These are phyloP conservation scores for Sericinus montela DNA, from an alignment of 2,888 invertebrate species.

Conservation along the genomic window DNA sequence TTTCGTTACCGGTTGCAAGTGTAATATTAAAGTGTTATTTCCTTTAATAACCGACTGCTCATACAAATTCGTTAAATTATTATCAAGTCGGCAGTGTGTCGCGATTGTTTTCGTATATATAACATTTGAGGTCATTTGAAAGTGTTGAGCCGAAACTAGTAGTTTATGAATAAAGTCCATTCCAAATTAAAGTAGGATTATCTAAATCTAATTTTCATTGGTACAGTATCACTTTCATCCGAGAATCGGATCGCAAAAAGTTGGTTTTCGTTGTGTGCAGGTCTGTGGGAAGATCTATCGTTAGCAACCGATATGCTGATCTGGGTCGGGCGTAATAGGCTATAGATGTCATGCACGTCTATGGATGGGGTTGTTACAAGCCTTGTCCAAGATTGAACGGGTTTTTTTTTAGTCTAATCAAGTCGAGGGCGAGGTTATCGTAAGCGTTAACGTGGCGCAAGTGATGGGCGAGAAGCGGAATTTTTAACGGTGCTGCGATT, in stretches of 20 bases:
- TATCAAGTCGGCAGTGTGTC: slow-evolving; percentile 8
- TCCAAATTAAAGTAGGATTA: slow-evolving; percentile 3
- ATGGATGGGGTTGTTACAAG: slow-evolving; percentile 53
- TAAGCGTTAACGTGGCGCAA: slow-evolving; percentile 27
- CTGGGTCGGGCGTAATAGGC: slow-evolving; percentile 64
- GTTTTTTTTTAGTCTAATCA: slow-evolving; percentile 59
- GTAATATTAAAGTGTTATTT: too few relatives aligned
- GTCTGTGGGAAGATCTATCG: slow-evolving; percentile 19
- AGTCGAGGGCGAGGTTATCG: slow-evolving; percentile 60
- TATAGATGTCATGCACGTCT: slow-evolving; percentile 38
- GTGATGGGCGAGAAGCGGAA: slow-evolving; percentile 15
- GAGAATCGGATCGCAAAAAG: background rate
- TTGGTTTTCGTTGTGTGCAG: slow-evolving; percentile 1
- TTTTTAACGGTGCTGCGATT: slow-evolving; percentile 6
- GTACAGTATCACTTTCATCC: slow-evolving; percentile 1
- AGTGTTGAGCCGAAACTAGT: slow-evolving; percentile 9
- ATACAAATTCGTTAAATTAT: slow-evolving; percentile 9
- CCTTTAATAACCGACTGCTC: background rate
- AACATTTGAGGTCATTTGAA: slow-evolving; percentile 19
- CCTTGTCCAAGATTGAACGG: slow-evolving; percentile 66
- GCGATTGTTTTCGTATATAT: slow-evolving; percentile 13
- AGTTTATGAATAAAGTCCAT: slow-evolving; percentile 6
- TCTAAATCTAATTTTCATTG: background rate
- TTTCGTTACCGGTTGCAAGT: too few relatives aligned
- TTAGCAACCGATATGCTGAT: slow-evolving; percentile 34